phyloP scores from a whole-genome alignment of 2,888 invertebrate species.

The Phorcus lineatus region DNA sequence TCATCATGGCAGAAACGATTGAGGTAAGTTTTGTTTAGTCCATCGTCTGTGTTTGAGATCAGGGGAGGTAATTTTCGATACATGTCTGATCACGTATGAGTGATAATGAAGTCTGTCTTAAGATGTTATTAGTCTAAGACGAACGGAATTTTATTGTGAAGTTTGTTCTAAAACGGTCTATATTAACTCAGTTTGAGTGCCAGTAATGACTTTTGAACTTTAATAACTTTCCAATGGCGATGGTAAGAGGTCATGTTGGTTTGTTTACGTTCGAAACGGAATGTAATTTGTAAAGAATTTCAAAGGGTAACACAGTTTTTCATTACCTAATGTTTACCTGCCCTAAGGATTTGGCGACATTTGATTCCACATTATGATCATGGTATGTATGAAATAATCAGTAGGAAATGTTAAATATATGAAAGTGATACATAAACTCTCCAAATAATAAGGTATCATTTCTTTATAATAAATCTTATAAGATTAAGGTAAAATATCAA shows the following conservation, averaged over 20 bases:
- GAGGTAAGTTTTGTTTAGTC: constrained; percentile 1
- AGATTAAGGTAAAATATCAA: too few relatives aligned
- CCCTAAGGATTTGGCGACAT: neutral
- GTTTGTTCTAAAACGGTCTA: too few relatives aligned
- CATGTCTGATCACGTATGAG: constrained; percentile 20
- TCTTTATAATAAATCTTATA: too few relatives aligned
- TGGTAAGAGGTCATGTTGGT: neutral
- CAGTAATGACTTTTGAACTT: neutral
- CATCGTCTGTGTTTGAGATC: neutral
- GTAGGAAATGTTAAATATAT: too few relatives aligned
- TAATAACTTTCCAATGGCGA: neutral
- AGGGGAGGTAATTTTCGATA: constrained; percentile 18
- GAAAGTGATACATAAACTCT: too few relatives aligned
- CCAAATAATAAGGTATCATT: too few relatives aligned
- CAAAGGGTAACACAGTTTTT: neutral
- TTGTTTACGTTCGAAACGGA: constrained; percentile 24
- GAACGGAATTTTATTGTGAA: too few relatives aligned
- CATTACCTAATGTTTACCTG: too few relatives aligned
- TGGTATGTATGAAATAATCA: neutral
- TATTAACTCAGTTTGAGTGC: too few relatives aligned
- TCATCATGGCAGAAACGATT: constrained; percentile 3
- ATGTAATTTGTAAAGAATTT: neutral
- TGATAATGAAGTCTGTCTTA: neutral
- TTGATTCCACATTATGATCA: neutral
- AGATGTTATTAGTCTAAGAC: neutral